Percentiles rank a stretch among this genome's conserved stretches.
Evolutionary conservation across 2,113 vertebrate species (phyloP).

Genomic region (Hippolais icterina): DNA sequence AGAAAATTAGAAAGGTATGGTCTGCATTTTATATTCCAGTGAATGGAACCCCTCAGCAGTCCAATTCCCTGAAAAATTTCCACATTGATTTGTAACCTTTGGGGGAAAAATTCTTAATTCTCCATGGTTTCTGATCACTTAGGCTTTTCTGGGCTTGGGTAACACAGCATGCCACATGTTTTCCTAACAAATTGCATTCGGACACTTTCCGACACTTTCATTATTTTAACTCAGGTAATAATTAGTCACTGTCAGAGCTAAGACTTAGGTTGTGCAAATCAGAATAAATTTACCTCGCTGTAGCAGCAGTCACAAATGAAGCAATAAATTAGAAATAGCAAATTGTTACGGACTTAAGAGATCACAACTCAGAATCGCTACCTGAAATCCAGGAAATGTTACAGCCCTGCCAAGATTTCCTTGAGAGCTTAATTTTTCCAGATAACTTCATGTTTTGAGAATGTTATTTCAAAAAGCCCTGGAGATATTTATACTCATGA

Average conservation of each 20-base stretch:
- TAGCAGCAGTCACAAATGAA: conserved; percentile 87
- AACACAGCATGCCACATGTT: conserved; percentile 85
- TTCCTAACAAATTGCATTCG: conserved; percentile 89
- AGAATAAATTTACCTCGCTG: conserved; percentile 87
- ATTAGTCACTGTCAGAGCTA: conserved; percentile 88
- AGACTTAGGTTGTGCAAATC: conserved; percentile 86
- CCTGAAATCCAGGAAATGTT: conserved; percentile 74
- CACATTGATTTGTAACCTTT: conserved; percentile 80
- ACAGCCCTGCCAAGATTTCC: conserved; percentile 65
- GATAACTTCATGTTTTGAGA: conserved; percentile 31
- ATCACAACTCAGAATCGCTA: conserved; percentile 78
- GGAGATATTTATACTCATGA: neutral
- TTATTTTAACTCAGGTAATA: conserved; percentile 91
- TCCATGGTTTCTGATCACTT: conserved; percentile 82
- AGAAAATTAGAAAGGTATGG: neutral
- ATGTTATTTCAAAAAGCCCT: conserved; percentile 40
- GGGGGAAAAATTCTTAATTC: conserved; percentile 76
- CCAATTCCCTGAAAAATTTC: conserved; percentile 67
- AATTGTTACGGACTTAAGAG: conserved; percentile 82
- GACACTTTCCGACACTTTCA: conserved; percentile 89
- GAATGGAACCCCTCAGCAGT: conserved; percentile 38
- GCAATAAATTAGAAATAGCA: conserved; percentile 89
- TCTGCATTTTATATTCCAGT: neutral
- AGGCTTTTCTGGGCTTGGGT: conserved; percentile 76
- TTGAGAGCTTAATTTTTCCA: conserved; percentile 75